phyloP scores from a whole-genome alignment of 2,113 vertebrate species.

The Gracilinanus agilis region DNA sequence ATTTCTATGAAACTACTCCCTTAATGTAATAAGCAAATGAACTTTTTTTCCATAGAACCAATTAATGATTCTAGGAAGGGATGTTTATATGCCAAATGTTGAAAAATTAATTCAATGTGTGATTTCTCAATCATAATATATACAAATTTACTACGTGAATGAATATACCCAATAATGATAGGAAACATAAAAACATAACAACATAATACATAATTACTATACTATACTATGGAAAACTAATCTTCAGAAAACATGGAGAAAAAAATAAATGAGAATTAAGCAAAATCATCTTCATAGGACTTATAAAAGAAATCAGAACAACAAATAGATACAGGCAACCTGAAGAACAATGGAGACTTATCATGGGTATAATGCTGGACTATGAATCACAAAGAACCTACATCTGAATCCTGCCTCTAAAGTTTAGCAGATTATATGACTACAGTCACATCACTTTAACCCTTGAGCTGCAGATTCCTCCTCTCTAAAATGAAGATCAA shows the following conservation, averaged over 20 bases:
- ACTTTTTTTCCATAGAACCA: not conserved
- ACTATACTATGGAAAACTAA: not conserved
- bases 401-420: not conserved
- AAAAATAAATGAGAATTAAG: not conserved
- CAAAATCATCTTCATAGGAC: not conserved
- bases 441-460: not conserved
- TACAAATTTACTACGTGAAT: not conserved
- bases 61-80: not conserved
- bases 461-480: not conserved
- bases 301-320: not conserved
- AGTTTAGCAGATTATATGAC: not conserved
- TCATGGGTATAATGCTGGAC: not conserved
- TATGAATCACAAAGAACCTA: not conserved
- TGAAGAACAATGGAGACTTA: not conserved
- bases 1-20: not conserved
- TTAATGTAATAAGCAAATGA: not conserved
- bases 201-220: not conserved
- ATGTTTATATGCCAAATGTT: not conserved
- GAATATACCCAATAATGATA: not conserved
- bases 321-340: not conserved
- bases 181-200: not conserved
- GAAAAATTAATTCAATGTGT: not conserved
- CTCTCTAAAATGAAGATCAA: not conserved
- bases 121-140: not conserved
- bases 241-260: not conserved